Evolutionary conservation across 1,140 invertebrate genomes (phyloP).

Genomic region (Apolygus lucorum): DNA sequence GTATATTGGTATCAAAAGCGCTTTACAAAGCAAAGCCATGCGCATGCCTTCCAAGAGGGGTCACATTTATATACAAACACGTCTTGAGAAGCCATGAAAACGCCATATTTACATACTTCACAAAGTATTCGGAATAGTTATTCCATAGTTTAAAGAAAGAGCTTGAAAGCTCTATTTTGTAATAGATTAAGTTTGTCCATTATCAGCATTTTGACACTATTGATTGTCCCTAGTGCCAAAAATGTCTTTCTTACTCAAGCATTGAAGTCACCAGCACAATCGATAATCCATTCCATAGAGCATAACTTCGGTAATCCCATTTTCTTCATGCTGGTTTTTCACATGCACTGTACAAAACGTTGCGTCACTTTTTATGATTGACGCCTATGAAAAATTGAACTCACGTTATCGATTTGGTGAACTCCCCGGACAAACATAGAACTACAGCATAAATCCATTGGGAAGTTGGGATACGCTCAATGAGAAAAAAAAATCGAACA

Average conservation of each 20-base stretch:
- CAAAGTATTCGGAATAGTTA: no score
- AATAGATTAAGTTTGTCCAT: neutral
- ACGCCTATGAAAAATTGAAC: conserved; percentile 1
- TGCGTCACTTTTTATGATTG: neutral
- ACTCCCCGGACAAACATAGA: neutral
- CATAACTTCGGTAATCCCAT: neutral
- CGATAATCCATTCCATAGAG: no score
- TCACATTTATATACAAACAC: no score
- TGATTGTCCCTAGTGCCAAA: no score
- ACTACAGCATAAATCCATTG: conserved; percentile 16
- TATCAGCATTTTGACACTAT: no score
- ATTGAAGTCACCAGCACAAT: neutral
- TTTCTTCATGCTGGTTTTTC: neutral
- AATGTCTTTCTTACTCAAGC: neutral
- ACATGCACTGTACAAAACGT: neutral
- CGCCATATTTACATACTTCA: no score
- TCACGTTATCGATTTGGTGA: conserved; percentile 2
- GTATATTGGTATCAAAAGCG: no score
- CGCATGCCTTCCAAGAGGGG: no score
- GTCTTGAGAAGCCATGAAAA: no score
- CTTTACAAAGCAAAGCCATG: no score
- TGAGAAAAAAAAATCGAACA: no score
- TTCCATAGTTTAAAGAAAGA: neutral
- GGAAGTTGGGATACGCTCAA: no score
- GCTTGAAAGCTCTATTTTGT: neutral